phyloP scores from a whole-genome alignment of 30 jellyfish, hydroid and myxozoan genomes.

The Pseudorhiza aurosa region DNA sequence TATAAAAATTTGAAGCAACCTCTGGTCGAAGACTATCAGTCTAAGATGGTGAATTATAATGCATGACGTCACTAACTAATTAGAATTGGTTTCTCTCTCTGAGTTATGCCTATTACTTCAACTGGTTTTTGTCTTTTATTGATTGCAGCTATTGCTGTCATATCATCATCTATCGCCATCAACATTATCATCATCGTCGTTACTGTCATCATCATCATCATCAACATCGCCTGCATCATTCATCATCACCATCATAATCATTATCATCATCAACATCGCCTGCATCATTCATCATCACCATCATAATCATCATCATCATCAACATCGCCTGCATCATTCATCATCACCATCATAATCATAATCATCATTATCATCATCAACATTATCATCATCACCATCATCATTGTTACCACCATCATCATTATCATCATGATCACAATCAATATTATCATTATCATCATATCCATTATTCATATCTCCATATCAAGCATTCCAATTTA shows the following conservation, averaged over 20 bases:
- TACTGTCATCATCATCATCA: neutral
- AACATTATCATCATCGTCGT: neutral
- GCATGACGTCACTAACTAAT: neutral
- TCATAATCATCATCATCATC: neutral
- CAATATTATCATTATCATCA: neutral
- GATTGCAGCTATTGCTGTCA: too few relatives aligned
- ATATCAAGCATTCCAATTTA: too few relatives aligned
- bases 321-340: neutral
- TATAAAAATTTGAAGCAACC: conserved; percentile 74
- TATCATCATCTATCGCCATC: neutral
- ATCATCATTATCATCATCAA: neutral
- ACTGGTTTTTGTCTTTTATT: too few relatives aligned
- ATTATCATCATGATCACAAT: neutral
- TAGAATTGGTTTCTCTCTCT: too few relatives aligned
- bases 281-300: neutral
- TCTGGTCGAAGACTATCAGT: conserved; percentile 44
- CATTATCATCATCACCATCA: neutral
- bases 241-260: neutral
- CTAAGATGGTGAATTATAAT: neutral
- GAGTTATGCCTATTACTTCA: too few relatives aligned
- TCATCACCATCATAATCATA: neutral
- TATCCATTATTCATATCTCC: neutral
- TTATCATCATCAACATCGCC: neutral
- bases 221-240: neutral
- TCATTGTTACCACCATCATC: neutral